phyloP scores from a whole-genome alignment of 2,113 vertebrate genomes.

The Elephantulus edwardii region DNA sequence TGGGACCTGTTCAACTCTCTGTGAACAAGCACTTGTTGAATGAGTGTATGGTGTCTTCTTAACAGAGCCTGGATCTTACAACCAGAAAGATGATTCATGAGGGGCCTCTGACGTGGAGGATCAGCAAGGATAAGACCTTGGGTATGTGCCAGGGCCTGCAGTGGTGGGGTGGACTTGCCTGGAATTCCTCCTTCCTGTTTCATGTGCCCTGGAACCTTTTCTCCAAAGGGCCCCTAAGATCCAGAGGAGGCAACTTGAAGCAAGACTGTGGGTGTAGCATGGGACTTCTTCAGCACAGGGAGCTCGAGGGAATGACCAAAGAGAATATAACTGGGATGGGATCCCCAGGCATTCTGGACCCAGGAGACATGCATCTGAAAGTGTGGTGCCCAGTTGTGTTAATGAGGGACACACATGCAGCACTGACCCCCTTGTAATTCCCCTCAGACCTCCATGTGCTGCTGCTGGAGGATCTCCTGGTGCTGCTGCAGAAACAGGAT shows the following conservation, averaged over 20 bases:
- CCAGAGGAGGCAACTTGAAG: no score
- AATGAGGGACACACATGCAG: background rate
- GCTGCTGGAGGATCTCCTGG: conserved; percentile 92
- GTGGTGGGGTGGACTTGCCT: background rate
- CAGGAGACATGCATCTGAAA: background rate
- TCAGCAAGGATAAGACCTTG: conserved; percentile 94
- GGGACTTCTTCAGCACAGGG: accelerated
- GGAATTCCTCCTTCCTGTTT: background rate
- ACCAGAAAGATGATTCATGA: conserved; percentile 95
- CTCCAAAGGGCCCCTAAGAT: background rate
- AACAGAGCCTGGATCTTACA: conserved; percentile 93
- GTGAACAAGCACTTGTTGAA: background rate
- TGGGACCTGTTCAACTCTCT: background rate
- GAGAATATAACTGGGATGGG: background rate
- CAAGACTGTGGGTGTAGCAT: accelerated
- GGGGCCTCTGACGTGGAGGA: conserved; percentile 91
- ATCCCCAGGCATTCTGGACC: background rate
- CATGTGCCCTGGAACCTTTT: background rate
- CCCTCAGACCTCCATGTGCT: conserved; percentile 91
- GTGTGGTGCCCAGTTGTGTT: background rate
- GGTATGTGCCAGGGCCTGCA: conserved; percentile 82
- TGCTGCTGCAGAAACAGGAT: conserved; percentile 92
- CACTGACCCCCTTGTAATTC: background rate
- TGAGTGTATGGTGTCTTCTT: accelerated
- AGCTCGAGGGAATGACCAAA: background rate